Base-by-base conservation (phyloP, 2,797 vertebrate genomes). In the Dryobates pubescens region DNA sequence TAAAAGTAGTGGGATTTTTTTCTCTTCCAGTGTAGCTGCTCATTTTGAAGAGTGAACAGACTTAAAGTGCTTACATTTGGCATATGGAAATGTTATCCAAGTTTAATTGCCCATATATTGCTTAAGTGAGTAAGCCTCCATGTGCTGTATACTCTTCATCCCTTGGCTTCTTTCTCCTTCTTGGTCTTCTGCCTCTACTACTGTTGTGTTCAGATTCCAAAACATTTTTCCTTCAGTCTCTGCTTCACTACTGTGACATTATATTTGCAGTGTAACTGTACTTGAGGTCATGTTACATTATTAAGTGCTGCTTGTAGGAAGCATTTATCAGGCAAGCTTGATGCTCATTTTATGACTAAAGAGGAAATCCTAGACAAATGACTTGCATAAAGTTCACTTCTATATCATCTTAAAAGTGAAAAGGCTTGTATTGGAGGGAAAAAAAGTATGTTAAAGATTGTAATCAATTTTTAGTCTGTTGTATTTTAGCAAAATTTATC, bases 181-280 rank as follows among this genome's bases (percentile, higher is more conserved):
- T 68, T 92, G 84, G 8, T 80, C 58, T 80, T 75, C 34, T 86
- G 74, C 77, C 67, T 76, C 68, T 85, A 58, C 34, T 87, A 4
- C 69, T 77, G 72, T 32, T 71, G 23, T 45, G 32, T 85, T 87
- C 64, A 3, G 1, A 6, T 45, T 89, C 17, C 8, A 88, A 32
- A 82, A 61, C 12, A 4, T 13, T 77, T 85, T 57, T 53, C 16
- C 34, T 67, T 67, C 29, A 58, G 32, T 67, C 41, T 82, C 38
- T 65, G 18, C 71, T 70, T 41, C 53, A 5, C n/a, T 61, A 1
- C 49, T 71, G 54, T 38, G 30, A 2, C 14, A 4, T 63, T 73
- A 4, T 23, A 18, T 29, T 38, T 34, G 16, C 5, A 2, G 1
- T 1, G 0, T 75, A 69, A 64, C 27, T 74, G 69, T 15, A 24